Conservation (phyloP, 2,113 vertebrate genomes). For the Vidua chalybeata region DNA sequence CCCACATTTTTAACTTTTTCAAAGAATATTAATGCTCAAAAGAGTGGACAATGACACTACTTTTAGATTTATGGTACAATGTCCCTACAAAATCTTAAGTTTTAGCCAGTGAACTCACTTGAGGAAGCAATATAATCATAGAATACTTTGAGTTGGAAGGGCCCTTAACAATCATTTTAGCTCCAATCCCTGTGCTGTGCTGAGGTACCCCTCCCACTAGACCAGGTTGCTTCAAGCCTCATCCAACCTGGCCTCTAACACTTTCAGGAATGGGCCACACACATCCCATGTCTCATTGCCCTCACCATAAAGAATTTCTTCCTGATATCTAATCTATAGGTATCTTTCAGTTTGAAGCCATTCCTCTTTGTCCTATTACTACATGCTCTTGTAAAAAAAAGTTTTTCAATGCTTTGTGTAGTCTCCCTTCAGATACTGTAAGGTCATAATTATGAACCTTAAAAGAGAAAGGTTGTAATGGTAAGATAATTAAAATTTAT, state of each 20-base stretch:
- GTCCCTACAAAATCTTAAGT: neutral
- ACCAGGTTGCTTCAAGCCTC: neutral
- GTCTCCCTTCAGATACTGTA: neutral
- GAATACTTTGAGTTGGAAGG: neutral
- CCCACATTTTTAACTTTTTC: neutral
- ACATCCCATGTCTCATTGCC: neutral
- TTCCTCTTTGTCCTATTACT: neutral
- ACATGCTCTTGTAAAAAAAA: neutral
- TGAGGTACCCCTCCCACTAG: neutral
- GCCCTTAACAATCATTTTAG: neutral
- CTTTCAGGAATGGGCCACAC: neutral
- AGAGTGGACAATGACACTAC: fast-evolving
- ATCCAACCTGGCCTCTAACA: neutral
- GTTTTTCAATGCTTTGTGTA: neutral
- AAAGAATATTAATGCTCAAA: neutral
- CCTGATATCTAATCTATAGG: neutral
- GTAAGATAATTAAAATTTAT: neutral
- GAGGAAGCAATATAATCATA: neutral
- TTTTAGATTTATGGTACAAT: neutral
- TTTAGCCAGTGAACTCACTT: neutral
- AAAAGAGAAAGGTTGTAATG: neutral
- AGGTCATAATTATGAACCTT: neutral
- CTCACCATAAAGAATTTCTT: neutral
- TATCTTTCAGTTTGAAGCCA: neutral
- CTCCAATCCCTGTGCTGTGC: neutral